Evolutionary conservation across 1,140 invertebrate species (phyloP).

Genomic region (Drosophila serrata): DNA sequence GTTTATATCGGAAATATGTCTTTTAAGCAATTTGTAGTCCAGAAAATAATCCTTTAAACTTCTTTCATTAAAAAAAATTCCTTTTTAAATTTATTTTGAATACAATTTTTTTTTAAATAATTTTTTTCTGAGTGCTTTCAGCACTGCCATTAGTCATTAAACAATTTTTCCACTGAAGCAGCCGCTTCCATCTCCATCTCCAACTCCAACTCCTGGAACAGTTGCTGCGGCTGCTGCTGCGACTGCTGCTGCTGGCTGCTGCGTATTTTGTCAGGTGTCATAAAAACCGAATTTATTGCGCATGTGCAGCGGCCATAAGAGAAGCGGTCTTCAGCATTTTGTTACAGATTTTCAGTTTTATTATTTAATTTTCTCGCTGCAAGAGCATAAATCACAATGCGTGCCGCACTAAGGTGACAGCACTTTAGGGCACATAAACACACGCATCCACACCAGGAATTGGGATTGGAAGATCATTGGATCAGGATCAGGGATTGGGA

Average conservation of each 20-base stretch:
- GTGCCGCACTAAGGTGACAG: constrained; percentile 78
- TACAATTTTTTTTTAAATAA: too few species aligned
- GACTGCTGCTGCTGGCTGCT: constrained; percentile 54
- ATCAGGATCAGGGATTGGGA: constrained; percentile 3
- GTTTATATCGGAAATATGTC: too few species aligned
- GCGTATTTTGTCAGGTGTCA: constrained; percentile 85
- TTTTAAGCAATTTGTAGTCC: too few species aligned
- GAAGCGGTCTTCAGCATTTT: constrained; percentile 55
- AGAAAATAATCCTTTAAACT: too few species aligned
- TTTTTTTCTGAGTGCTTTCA: constrained; percentile 4
- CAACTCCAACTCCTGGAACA: constrained; percentile 23
- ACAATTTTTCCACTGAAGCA: constrained; percentile 78
- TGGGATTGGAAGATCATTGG: neutral
- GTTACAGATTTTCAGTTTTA: constrained; percentile 73
- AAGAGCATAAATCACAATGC: constrained; percentile 75
- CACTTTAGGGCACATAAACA: constrained; percentile 80
- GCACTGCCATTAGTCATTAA: constrained; percentile 79
- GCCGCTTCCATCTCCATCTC: constrained; percentile 50
- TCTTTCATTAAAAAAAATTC: too few species aligned
- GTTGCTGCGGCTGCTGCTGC: constrained; percentile 47
- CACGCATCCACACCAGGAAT: constrained; percentile 42
- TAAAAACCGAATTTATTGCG: constrained; percentile 85
- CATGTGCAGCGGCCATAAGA: constrained; percentile 74
- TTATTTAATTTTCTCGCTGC: constrained; percentile 76
- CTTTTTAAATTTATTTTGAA: too few species aligned